These are phyloP conservation scores for Oophaga sylvatica DNA, from an alignment of 2,797 vertebrate species.

Conservation along the genomic window DNA sequence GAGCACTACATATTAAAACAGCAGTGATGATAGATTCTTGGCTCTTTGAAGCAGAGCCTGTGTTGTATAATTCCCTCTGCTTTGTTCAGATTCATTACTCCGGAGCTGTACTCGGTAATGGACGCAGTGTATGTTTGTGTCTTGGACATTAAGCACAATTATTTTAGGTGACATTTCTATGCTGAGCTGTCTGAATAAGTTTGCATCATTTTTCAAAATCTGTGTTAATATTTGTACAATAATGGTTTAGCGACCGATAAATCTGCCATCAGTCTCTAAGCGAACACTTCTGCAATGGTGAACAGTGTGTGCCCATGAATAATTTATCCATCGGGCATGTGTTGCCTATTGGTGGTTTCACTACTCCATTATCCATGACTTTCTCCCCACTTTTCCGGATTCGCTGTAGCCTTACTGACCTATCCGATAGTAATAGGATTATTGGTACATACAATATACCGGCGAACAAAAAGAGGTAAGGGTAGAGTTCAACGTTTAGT, in stretches of 20 bases:
- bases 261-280: not conserved
- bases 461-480: not conserved
- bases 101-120: slow-evolving; percentile 29
- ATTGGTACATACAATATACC: not conserved
- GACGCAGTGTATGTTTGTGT: slow-evolving; percentile 40
- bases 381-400: not conserved
- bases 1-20: slow-evolving; percentile 46
- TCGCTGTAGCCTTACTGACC: not conserved
- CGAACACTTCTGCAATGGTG: not conserved
- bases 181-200: not conserved
- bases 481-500: too few relatives aligned
- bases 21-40: slow-evolving; percentile 53
- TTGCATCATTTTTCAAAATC: not conserved
- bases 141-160: slow-evolving; percentile 33
- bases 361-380: not conserved
- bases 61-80: slow-evolving; percentile 43
- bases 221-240: slow-evolving; percentile 5
- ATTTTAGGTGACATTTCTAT: slow-evolving; percentile 14
- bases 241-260: not conserved
- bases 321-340: not conserved
- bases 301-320: not conserved
- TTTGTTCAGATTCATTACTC: slow-evolving; percentile 42
- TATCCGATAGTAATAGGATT: not conserved
- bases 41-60: slow-evolving; percentile 41
- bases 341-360: not conserved